Percentiles rank a stretch among this genome's conserved stretches.
Evolutionary conservation across 2,113 vertebrate species (phyloP).

Genomic region (Trachemys scripta): DNA sequence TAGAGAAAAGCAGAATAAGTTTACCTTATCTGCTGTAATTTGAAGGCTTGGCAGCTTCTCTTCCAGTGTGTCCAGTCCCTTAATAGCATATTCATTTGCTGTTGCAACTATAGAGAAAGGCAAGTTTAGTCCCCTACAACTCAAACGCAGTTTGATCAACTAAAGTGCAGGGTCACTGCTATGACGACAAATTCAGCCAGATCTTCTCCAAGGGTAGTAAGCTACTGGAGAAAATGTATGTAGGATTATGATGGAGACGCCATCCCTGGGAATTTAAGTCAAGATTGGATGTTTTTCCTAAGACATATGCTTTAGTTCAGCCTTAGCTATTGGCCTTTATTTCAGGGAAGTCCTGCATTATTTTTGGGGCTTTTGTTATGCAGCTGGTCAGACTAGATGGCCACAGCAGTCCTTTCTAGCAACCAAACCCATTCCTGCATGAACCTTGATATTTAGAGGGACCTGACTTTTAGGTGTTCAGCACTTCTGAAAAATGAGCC

Average conservation of each 20-base stretch:
- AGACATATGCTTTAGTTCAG: neutral
- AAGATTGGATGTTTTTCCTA: neutral
- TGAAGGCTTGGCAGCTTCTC: slow-evolving; percentile 85
- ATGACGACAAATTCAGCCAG: neutral
- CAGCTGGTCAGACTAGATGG: neutral
- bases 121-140: neutral
- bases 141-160: neutral
- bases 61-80: slow-evolving; percentile 84
- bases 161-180: neutral
- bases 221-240: too few species aligned
- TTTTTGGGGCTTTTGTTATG: neutral
- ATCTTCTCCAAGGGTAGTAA: neutral
- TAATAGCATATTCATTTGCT: slow-evolving; percentile 82
- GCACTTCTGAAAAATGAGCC: neutral
- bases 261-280: too few species aligned
- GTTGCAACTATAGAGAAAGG: slow-evolving; percentile 73
- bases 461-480: neutral
- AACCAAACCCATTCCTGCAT: neutral
- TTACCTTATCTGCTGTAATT: slow-evolving; percentile 86
- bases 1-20: fast-evolving
- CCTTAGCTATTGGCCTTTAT: neutral
- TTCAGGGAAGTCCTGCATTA: too few species aligned
- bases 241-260: too few species aligned
- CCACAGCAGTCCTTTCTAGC: neutral
- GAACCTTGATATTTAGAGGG: neutral